Percentiles rank a stretch among this genome's conserved stretches.
These are phyloP conservation scores for Nycticryphes semicollaris DNA, from an alignment of 2,113 vertebrate species.

Conservation along the genomic window DNA sequence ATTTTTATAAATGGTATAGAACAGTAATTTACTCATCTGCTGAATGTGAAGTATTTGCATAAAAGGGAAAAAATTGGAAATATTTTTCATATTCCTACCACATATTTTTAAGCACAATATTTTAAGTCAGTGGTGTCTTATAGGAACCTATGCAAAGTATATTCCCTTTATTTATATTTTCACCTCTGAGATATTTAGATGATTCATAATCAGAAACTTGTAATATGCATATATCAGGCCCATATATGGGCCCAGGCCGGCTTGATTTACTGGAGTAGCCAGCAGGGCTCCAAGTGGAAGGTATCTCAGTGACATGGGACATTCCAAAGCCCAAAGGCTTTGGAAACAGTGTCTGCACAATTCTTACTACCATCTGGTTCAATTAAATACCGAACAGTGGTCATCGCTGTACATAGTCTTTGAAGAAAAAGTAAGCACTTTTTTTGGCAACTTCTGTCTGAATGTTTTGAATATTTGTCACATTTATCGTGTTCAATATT, in stretches of 20 bases:
- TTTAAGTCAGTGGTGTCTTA: neutral
- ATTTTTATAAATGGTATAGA: neutral
- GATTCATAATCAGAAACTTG: neutral
- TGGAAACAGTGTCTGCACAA: neutral
- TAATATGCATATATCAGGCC: neutral
- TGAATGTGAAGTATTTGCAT: neutral
- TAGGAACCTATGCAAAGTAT: neutral
- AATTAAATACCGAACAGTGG: neutral
- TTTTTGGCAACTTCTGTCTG: neutral
- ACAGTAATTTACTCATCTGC: neutral
- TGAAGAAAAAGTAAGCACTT: neutral
- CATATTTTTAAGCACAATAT: neutral
- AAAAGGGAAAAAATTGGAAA: neutral
- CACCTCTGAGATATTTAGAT: neutral
- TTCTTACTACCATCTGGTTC: neutral
- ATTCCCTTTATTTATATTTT: neutral
- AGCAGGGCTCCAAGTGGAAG: neutral
- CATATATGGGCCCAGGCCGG: neutral
- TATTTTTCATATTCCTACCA: neutral
- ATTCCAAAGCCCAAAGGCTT: neutral
- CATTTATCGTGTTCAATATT: neutral
- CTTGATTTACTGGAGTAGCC: neutral
- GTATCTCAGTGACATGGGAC: neutral
- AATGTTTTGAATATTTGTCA: accelerated
- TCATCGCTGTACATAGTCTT: neutral